Evolutionary conservation across 2,888 invertebrate species (phyloP).

Genomic region (Cantharis rustica): DNA sequence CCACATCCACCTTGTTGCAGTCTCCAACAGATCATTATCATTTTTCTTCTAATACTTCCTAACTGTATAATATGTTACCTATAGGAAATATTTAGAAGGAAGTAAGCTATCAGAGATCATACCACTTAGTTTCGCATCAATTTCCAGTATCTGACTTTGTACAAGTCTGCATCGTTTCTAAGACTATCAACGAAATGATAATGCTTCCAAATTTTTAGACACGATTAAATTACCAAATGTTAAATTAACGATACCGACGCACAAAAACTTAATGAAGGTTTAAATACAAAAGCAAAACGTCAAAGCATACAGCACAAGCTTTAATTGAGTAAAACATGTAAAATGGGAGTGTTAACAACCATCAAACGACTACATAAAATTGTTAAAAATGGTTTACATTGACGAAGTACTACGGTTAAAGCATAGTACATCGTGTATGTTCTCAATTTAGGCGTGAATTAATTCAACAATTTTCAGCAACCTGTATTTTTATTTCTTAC

Average conservation of each 20-base stretch:
- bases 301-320: not conserved
- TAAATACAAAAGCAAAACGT: not conserved
- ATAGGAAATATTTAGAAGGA: not conserved
- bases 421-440: not conserved
- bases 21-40: not conserved
- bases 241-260: not conserved
- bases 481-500: too few relatives aligned
- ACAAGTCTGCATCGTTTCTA: not conserved
- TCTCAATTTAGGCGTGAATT: not conserved
- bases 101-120: not conserved
- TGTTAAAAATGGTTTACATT: not conserved
- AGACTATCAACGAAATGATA: too few relatives aligned
- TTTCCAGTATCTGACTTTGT: not conserved
- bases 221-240: not conserved
- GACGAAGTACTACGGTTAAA: not conserved
- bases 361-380: not conserved
- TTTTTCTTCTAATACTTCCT: not conserved
- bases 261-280: not conserved
- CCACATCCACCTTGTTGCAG: not conserved
- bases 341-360: not conserved
- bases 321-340: not conserved
- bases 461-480: too few relatives aligned
- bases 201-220: not conserved
- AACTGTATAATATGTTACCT: not conserved
- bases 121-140: not conserved